Evolutionary conservation across 2,113 vertebrate species (phyloP), one percentile per base, ranked within the genome.

Genomic region (Tenrec ecaudatus): DNA sequence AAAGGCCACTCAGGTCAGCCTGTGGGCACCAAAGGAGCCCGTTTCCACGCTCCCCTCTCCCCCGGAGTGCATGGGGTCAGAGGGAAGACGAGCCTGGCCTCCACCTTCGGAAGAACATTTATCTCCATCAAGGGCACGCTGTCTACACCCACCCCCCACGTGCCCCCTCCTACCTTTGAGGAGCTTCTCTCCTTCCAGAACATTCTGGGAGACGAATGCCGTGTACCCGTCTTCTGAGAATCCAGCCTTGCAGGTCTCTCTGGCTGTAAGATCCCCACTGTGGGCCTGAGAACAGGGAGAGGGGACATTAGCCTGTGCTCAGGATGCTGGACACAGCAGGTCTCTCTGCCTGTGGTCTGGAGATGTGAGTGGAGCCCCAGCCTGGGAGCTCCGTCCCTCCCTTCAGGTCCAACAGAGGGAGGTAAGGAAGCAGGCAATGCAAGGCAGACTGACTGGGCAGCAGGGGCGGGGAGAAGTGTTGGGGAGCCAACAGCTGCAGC

Each of bases 111-210:
- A 92, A 84, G 17, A 22, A 53, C 47, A 40, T 40, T 90, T 73
- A 17, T 90, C 94, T 90, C 88, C 1, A 0, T 5, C 77, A 36
- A 82, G 25, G 60, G 33, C 23, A 14, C 0, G 8, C 40, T 0
- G 15, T 6, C n/a, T 3, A 0, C 78, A 29, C 20, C 58, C 29
- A 10, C 12, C 4, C 14, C 2, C 6, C 17, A 12, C 6, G 12
- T 31, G 27, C 23, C 73, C 92, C 97, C 97, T 98, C 97, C 97
- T 98, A 98, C 98, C 98, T 98, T 98, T 98, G 83, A 98, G 98
- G 66, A 98, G 97, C 96, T 98, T 98, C 97, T 98, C 98, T 89
- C 98, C 98, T 96, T 98, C 98, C 92, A 97, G 93, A 92, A 98
- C 88, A 33, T 96, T 98, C 4, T 97, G 98, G 58, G 98, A 98